Evolutionary conservation across 2,888 invertebrate species (phyloP).

Genomic region (Marasmarcha lunaedactyla): DNA sequence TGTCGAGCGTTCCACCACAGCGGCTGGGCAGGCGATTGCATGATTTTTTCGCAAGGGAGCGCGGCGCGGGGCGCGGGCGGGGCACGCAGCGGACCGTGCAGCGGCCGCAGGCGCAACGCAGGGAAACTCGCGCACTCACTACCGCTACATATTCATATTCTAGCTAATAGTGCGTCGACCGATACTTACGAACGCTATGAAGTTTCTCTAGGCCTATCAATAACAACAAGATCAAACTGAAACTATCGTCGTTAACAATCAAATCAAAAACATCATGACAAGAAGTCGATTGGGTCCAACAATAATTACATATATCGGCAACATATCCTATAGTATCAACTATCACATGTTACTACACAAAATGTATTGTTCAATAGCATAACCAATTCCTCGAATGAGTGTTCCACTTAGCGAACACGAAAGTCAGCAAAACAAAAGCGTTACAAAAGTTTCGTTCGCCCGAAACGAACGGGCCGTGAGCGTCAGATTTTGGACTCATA

Average conservation of each 20-base stretch:
- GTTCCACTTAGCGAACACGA: slow-evolving; percentile 50
- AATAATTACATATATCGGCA: too few species aligned
- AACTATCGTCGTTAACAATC: too few species aligned
- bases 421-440: slow-evolving; percentile 54
- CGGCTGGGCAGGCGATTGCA: slow-evolving; percentile 68
- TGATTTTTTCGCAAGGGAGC: slow-evolving; percentile 68
- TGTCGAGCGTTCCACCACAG: slow-evolving; percentile 62
- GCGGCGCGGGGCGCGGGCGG: slow-evolving; percentile 36
- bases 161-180: slow-evolving; percentile 21
- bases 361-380: slow-evolving; percentile 19
- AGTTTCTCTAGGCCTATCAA: too few species aligned
- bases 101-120: slow-evolving; percentile 50
- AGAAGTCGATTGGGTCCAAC: too few species aligned
- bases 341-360: slow-evolving; percentile 15
- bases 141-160: slow-evolving; percentile 29
- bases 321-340: too few species aligned
- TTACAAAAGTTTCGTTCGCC: slow-evolving; percentile 55
- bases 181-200: slow-evolving; percentile 13
- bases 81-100: slow-evolving; percentile 59
- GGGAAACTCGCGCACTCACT: slow-evolving; percentile 45
- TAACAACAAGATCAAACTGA: too few species aligned
- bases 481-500: slow-evolving; percentile 37
- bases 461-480: slow-evolving; percentile 24
- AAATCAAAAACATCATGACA: too few species aligned
- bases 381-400: slow-evolving; percentile 31